Base-by-base conservation (phyloP, 2,797 vertebrate genomes). In the Malurus leucopterus region DNA sequence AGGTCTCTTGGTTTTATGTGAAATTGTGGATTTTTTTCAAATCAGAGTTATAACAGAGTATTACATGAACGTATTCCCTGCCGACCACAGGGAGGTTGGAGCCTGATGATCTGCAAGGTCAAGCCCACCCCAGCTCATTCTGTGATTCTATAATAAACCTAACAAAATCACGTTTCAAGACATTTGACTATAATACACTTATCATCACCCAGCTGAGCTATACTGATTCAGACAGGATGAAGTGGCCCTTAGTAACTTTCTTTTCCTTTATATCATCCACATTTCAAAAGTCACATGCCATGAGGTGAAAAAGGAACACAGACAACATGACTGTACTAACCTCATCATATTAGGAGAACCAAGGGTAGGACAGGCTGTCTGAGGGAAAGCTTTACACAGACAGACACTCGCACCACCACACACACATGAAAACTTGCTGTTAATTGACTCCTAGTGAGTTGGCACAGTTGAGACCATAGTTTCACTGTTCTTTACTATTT, bases 81-180 rank as follows among this genome's bases (percentile, higher is more conserved):
- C 3, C 10, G 12, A 36, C 13, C 15, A 19, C 15, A 3, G 3
- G 4, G 6, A 11, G 12, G 5, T 4, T 41, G 15, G 17, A 53
- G 47, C 15, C 19, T 53, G 13, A n/a, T 53, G 13, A 41, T 67
- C 34, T 29, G 2, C 23, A 61, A 38, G 12, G 18, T 23, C 0
- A 1, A 30, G 38, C 0, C 0, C 18, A 43, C 26, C 3, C 5
- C 13, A 67, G 54, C 23, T 7, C 18, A 43, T 67, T 61, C 11
- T 13, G 17, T 15, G 22, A 36, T 61, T 43, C n/a, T 61, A 6
- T 32, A 67, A 61, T 49, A 53, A 53, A 70, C 9, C 10, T 41
- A 62, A 54, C 4, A 59, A 72, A 55, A 62, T 43, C 27, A 43
- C 29, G 4, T 67, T 70, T 40, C 23, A 49, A 53, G 38, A 50